Base-by-base conservation (phyloP, 2,797 vertebrate species). In the Eulemur rubriventer region DNA sequence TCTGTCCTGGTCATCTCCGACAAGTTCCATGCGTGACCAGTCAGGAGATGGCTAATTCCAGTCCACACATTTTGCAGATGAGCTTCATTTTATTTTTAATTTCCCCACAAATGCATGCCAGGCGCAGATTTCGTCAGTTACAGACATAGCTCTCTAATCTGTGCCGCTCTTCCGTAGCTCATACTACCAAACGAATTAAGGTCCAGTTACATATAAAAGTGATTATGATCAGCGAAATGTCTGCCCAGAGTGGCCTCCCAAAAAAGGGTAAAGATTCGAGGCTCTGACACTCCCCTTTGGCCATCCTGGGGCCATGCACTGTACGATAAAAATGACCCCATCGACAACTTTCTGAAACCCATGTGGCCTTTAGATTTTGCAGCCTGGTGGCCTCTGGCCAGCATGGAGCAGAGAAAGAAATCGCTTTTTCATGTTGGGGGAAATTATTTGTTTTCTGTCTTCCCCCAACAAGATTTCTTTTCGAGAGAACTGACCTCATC, bases 1-100 rank as follows among this genome's bases (percentile, higher is more conserved):
- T 97, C 98, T 97, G 98, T 97, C 92, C 95, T 95, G 94, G 97
- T 98, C 97, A 96, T 97, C 97, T 97, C 98, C 76, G 88, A 98
- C 97, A 91, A 97, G 97, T 92, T 96, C 96, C 95, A 94, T 97
- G 93, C 43, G 80, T 97, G 98, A 98, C 97, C 63, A 6, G 97
- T 97, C 98, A 97, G 98, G 97, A 98, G 98, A 98, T 33, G 94
- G 96, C 97, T 97, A 94, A 98, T 97, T 96, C 97, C 88, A 97
- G 96, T 97, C 97, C 96, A 97, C 96, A 87, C 98, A 98, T 96
- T 97, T 98, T 98, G 98, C 95, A 93, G 96, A 98, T 98, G 97
- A 98, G 97, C 97, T 95, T 98, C 88, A 97, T 96, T 98, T 98
- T 98, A 98, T 98, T 98, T 98, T 98, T 98, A 98, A 98, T 98